Base-by-base conservation (phyloP, 2,113 vertebrate species). In the Herpailurus yagouaroundi region DNA sequence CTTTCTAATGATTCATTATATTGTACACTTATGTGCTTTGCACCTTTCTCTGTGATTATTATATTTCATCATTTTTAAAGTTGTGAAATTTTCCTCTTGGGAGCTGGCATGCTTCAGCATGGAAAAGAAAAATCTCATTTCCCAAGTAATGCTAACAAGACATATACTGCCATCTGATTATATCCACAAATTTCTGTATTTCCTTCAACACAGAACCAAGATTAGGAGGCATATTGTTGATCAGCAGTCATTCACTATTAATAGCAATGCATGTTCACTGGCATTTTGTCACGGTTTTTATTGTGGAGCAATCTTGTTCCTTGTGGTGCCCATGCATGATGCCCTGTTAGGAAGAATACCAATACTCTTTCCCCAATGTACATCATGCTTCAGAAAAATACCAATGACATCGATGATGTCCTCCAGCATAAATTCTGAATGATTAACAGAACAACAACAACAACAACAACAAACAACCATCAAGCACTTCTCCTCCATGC, bases 81-180 rank as follows among this genome's bases (percentile, higher is more conserved):
- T 85, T 86, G 73, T 10, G 45, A 83, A 80, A 90, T 55, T 74
- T 71, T 57, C 36, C 3, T 81, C 69, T 94, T 69, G 69, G 57
- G 36, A 81, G 33, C 21, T 18, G 80, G 27, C 50, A 91, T 55
- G 69, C 11, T 76, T 93, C 21, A 84, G 6, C 41, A 50, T 87
- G 25, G 16, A 90, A 95, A 90, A 92, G 45, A 57, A 91, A n/a
- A 94, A 38, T 69, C n/a, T 91, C 33, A 83, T 74, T 97, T 93
- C 3, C 63, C 33, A 82, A 31, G 48, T 41, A 38, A 89, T 88
- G 25, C 3, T 88, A 76, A 45, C 85, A 74, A 88, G 41, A 81
- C 12, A 57, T 21, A 76, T 21, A 77, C 27, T 13, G 23, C 27
- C 57, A 77, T 86, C 7, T 91, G 41, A 92, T 82, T 85, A 66